Percentiles rank a stretch among this genome's conserved stretches.
These are phyloP conservation scores for Phyllopteryx taeniolatus DNA, from an alignment of 2,113 vertebrate species.

Conservation along the genomic window DNA sequence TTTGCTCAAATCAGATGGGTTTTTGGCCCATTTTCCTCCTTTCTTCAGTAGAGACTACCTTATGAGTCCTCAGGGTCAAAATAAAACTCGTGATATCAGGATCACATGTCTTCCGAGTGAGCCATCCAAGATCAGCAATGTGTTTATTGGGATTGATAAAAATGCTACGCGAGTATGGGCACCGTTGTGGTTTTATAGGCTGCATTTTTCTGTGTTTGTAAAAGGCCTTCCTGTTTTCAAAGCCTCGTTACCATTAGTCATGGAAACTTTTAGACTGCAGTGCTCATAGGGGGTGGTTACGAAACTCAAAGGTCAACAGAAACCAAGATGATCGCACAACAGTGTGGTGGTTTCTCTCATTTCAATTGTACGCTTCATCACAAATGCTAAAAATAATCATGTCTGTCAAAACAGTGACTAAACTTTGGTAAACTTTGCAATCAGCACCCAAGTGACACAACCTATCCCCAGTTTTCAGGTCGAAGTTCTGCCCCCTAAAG, in stretches of 20 bases:
- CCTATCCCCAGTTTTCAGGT: background rate
- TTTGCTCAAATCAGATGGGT: slow-evolving; percentile 43
- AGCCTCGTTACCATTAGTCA: slow-evolving; percentile 29
- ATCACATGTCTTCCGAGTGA: slow-evolving; percentile 10
- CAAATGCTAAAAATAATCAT: slow-evolving; percentile 19
- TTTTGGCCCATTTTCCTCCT: slow-evolving; percentile 35
- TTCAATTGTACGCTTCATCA: slow-evolving; percentile 24
- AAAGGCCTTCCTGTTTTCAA: slow-evolving; percentile 11
- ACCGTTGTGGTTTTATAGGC: slow-evolving; percentile 15
- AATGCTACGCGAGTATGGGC: background rate
- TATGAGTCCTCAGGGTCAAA: slow-evolving; percentile 38
- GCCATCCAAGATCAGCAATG: background rate
- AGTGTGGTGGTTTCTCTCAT: slow-evolving; percentile 29
- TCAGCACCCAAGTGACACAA: background rate
- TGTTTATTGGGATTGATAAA: slow-evolving; percentile 16
- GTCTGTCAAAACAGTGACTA: slow-evolving; percentile 15
- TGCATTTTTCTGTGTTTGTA: slow-evolving; percentile 12
- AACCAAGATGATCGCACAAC: slow-evolving; percentile 24
- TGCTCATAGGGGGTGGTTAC: slow-evolving; percentile 26
- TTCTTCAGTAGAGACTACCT: slow-evolving; percentile 18
- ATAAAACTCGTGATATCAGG: slow-evolving; percentile 22
- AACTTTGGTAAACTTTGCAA: slow-evolving; percentile 1
- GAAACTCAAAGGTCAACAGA: slow-evolving; percentile 29
- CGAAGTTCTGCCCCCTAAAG: background rate
- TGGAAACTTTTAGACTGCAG: slow-evolving; percentile 40